phyloP scores from a whole-genome alignment of 1,140 invertebrate genomes.

The Archegozetes longisetosus region DNA sequence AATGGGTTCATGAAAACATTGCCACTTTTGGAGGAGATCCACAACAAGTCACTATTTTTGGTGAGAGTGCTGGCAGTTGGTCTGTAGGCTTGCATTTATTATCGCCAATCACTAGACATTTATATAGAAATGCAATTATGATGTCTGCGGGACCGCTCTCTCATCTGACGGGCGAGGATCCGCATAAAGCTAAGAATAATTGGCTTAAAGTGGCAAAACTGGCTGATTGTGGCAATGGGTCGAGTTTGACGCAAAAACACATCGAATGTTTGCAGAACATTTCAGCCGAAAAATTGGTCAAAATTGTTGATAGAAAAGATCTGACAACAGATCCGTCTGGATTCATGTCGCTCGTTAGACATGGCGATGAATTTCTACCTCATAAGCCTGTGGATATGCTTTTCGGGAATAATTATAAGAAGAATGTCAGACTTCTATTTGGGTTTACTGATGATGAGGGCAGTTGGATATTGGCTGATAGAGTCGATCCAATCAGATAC shows the following conservation, averaged over 20 bases:
- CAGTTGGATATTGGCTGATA: too few relatives aligned
- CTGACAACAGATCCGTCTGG: too few relatives aligned
- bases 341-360: too few relatives aligned
- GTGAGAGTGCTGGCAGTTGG: slow-evolving; percentile 27
- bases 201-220: not conserved
- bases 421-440: too few relatives aligned
- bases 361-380: too few relatives aligned
- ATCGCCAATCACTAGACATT: slow-evolving; percentile 9
- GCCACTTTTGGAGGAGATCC: slow-evolving; percentile 24
- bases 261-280: slow-evolving; percentile 3
- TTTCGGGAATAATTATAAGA: too few relatives aligned
- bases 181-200: not conserved
- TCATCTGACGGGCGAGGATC: not conserved
- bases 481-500: too few relatives aligned
- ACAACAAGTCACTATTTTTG: slow-evolving; percentile 28
- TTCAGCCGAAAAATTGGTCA: too few relatives aligned
- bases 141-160: not conserved
- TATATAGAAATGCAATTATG: slow-evolving; percentile 8
- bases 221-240: not conserved
- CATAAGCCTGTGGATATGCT: too few relatives aligned
- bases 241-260: not conserved
- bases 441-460: too few relatives aligned
- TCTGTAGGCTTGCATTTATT: slow-evolving; percentile 23
- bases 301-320: too few relatives aligned
- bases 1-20: slow-evolving; percentile 29